A percentile compares a stretch with the other conserved stretches of the same genome.
Conservation (phyloP, 2,888 invertebrate genomes). For the Pristionchus maxplancki region DNA sequence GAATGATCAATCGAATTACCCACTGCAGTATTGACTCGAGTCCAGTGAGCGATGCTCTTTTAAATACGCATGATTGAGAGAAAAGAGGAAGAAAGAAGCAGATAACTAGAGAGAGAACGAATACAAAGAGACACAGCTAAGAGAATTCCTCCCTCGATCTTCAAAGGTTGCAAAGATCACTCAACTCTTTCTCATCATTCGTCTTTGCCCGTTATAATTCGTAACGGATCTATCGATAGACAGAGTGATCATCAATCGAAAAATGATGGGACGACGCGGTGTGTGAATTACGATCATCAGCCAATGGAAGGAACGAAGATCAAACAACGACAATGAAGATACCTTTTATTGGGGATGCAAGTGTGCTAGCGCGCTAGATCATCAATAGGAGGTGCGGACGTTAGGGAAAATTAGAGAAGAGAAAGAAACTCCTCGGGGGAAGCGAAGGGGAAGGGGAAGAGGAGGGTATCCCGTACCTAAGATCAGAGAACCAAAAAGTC, state of each 20-base stretch:
- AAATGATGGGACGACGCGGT: background rate
- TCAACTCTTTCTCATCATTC: background rate
- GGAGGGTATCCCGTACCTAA: constrained; percentile 9
- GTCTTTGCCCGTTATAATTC: background rate
- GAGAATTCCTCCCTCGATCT: constrained; percentile 20
- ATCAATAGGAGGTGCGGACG: constrained; percentile 15
- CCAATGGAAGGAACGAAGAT: background rate
- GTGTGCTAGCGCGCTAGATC: background rate
- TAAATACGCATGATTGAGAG: constrained; percentile 21
- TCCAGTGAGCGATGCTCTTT: constrained; percentile 11
- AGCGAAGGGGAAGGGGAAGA: background rate
- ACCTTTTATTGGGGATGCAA: background rate
- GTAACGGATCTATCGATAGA: background rate
- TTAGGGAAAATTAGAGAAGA: constrained; percentile 24
- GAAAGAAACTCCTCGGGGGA: background rate
- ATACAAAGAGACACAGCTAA: background rate
- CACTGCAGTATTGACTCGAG: background rate
- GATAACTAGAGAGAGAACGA: background rate
- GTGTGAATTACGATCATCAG: constrained; percentile 14
- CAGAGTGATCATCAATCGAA: background rate
- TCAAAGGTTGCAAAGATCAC: constrained; percentile 17
- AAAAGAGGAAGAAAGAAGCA: background rate
- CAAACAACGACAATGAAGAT: constrained; percentile 26
- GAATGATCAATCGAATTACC: constrained; percentile 19
- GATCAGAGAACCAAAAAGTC: background rate